A percentile compares a stretch with the other conserved stretches of the same genome.
Conservation (phyloP, 2,797 vertebrate species). For the Eidolon dupreanum region DNA sequence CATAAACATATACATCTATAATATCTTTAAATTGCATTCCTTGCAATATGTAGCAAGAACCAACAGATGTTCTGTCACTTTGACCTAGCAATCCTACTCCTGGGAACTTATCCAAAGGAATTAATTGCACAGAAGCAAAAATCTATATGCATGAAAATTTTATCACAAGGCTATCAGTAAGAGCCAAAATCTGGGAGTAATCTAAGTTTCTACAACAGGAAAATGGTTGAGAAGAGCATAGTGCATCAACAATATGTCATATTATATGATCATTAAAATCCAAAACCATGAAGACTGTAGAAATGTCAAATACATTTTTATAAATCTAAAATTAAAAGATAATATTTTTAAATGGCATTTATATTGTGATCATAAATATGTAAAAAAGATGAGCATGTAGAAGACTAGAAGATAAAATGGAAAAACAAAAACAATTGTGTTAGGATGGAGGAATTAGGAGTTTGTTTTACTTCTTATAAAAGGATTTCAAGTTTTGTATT, state of each 20-base stretch:
- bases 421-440: background rate
- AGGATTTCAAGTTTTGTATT: background rate
- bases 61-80: background rate
- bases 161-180: background rate
- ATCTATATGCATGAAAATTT: background rate
- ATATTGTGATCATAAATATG: background rate
- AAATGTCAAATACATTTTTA: background rate
- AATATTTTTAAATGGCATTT: background rate
- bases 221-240: background rate
- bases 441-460: background rate
- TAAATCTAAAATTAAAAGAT: background rate
- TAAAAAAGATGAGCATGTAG: background rate
- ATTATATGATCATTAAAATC: background rate
- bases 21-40: background rate
- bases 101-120: background rate
- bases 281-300: background rate
- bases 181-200: background rate
- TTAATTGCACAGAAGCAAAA: slow-evolving; percentile 22
- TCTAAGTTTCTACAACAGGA: background rate
- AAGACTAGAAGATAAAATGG: background rate
- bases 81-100: background rate
- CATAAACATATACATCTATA: background rate
- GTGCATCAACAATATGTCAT: background rate
- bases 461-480: background rate
- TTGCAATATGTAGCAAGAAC: background rate